Evolutionary conservation across 2,113 vertebrate species (phyloP).

Genomic region (Tragulus kanchil): DNA sequence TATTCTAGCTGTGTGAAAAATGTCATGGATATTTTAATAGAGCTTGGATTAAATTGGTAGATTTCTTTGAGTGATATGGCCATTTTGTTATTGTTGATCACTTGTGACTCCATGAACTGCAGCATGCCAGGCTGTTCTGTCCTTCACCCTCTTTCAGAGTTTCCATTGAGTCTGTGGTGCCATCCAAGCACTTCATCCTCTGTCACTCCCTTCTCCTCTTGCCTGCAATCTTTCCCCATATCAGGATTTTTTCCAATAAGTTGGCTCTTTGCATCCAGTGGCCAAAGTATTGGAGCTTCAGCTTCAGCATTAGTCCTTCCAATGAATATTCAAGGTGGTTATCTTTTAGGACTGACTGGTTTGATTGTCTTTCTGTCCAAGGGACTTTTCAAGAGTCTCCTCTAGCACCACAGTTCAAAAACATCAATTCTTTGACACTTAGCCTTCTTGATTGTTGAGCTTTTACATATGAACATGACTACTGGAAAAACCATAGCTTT

Average conservation of each 20-base stretch:
- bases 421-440: not conserved
- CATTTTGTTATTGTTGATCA: not conserved
- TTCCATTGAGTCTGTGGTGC: not conserved
- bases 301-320: not conserved
- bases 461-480: not conserved
- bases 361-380: not conserved
- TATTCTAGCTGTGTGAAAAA: not conserved
- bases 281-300: not conserved
- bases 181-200: no score
- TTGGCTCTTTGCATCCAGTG: not conserved
- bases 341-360: not conserved
- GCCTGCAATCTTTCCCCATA: not conserved
- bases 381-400: not conserved
- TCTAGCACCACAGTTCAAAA: not conserved
- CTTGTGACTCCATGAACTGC: not conserved
- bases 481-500: not conserved
- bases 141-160: not conserved
- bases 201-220: no score
- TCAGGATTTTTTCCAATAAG: not conserved
- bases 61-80: not conserved
- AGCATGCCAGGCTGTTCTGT: not conserved
- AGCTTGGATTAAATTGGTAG: not conserved
- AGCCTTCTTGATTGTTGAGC: not conserved
- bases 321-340: not conserved
- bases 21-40: not conserved